Base-by-base conservation (phyloP, 2,113 vertebrate genomes). In the Candoia aspera region DNA sequence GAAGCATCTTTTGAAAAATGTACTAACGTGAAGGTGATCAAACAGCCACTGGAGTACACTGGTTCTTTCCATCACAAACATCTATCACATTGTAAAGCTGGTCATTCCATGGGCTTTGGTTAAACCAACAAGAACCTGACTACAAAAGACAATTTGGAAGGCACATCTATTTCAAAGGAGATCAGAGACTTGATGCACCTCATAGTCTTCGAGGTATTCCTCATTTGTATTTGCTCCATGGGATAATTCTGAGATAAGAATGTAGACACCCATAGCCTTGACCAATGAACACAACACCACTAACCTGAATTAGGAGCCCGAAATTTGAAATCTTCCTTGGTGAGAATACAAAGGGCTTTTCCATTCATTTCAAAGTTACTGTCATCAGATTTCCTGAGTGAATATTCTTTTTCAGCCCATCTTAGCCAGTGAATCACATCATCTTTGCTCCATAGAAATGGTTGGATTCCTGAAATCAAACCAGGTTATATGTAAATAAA, bases 361-460 rank as follows among this genome's bases (percentile, higher is more conserved):
- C 99, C 98, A 0, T 99, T 99, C 99, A 99, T 99, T 94, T 98
- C 97, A 12, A 99, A 99, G 86, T 90, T 97, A 15, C 95, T 97
- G 42, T 96, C 96, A 0, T 98, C 96, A 0, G 97, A 94, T 24
- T 94, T 94, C 29, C 94, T 96, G 73, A 99, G 98, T 0, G 98
- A 98, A 95, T 98, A 99, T 94, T 99, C 99, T 58, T 93, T 92
- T 97, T 99, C 98, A 23, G 99, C 98, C 99, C 99, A 99, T n/a
- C 98, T 97, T 0, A 99, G 97, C 98, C 99, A 99, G 94, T 98
- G 98, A 90, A 96, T 97, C 64, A 99, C 98, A 2, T 99, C 99
- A 0, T 99, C 98, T 93, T 98, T 98, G 95, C 99, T 98, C 99
- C 99, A 99, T 92, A 99, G 96, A 0, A 97, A 98, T 0, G 99